Evolutionary conservation across 2,797 vertebrate genomes (phyloP).

Genomic region (Pseudopleuronectes americanus): DNA sequence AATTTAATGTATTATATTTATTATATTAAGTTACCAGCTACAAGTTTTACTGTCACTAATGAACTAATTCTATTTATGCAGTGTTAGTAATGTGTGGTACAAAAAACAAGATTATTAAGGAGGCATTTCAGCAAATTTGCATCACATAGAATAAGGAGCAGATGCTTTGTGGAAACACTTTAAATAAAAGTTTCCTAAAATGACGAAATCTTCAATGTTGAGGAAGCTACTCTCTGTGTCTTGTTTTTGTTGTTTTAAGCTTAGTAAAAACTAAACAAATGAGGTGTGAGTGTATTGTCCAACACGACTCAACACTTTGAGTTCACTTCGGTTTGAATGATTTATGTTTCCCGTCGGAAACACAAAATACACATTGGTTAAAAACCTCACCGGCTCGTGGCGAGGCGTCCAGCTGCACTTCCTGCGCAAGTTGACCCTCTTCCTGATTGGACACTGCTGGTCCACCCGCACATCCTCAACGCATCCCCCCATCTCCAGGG

Average conservation of each 20-base stretch:
- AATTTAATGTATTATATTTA: too few species aligned
- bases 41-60: too few species aligned
- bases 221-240: too few species aligned
- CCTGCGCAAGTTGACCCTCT: conserved; percentile 88
- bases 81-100: too few species aligned
- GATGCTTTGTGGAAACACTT: not conserved
- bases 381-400: conserved; percentile 89
- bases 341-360: conserved; percentile 24
- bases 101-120: not conserved
- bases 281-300: conserved; percentile 21
- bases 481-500: conserved; percentile 86
- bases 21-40: too few species aligned
- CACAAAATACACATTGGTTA: not conserved
- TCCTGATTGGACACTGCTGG: conserved; percentile 81
- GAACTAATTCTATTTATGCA: too few species aligned
- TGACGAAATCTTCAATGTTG: too few species aligned
- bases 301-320: conserved; percentile 6
- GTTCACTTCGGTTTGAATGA: conserved; percentile 25
- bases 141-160: not conserved
- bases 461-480: conserved; percentile 50
- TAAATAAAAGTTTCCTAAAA: too few species aligned
- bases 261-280: not conserved
- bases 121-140: too few species aligned
- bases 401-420: conserved; percentile 95
- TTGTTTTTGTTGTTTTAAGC: not conserved